Evolutionary conservation across 2,888 invertebrate species (phyloP).

Genomic region (Lathronympha strigana): DNA sequence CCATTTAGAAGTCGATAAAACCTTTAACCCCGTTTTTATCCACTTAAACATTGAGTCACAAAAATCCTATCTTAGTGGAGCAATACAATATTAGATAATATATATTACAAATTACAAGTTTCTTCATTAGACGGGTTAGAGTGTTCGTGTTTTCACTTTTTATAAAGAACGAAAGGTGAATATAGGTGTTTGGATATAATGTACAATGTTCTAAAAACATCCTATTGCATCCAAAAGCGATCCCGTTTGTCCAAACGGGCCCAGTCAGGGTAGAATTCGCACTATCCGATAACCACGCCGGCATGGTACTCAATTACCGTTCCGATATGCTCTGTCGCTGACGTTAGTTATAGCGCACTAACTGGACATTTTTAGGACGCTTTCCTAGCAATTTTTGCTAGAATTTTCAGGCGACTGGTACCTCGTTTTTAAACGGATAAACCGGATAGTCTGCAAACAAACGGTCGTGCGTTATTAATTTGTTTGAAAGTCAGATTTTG

Average conservation of each 20-base stretch:
- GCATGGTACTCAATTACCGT: constrained; percentile 66
- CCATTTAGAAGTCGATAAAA: no score
- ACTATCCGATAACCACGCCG: constrained; percentile 56
- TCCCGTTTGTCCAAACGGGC: constrained; percentile 57
- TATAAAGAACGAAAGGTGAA: background rate
- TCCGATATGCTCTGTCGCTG: constrained; percentile 56
- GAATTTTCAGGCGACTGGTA: constrained; percentile 8
- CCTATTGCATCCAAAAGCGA: constrained; percentile 38
- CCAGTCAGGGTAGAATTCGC: constrained; percentile 56
- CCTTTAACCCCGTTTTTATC: no score
- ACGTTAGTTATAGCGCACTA: constrained; percentile 46
- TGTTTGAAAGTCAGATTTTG: no score
- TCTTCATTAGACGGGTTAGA: no score
- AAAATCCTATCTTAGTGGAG: no score
- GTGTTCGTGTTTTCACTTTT: no score
- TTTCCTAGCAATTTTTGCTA: constrained; percentile 1
- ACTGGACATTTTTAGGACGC: constrained; percentile 25
- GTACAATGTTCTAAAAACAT: constrained; percentile 1
- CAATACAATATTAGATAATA: no score
- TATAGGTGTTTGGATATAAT: background rate
- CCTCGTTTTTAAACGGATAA: background rate
- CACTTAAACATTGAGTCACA: no score
- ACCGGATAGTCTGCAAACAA: no score
- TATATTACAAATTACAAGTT: no score
- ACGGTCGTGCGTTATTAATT: no score